Conservation (phyloP, 2,888 invertebrate species). For the Tenthredo mesomela region DNA sequence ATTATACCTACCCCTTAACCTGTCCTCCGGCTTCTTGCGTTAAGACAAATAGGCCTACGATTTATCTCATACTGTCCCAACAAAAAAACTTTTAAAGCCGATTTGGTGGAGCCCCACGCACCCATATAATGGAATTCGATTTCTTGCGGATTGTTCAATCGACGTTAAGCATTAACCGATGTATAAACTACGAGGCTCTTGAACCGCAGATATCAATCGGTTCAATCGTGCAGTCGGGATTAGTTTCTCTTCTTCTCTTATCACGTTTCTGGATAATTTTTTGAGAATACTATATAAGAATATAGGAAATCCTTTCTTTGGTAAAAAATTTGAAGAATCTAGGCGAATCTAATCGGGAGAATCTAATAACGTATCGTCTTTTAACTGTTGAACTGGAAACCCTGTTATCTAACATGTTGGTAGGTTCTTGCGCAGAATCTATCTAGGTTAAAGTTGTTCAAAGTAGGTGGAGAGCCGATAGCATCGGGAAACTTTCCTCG, state of each 20-base stretch:
- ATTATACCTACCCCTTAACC: background rate
- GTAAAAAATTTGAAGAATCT: background rate
- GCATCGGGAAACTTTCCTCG: background rate
- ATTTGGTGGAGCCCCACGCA: background rate
- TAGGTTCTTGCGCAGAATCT: background rate
- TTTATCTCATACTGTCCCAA: conserved; percentile 31
- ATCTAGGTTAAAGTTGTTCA: conserved; percentile 39
- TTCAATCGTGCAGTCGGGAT: background rate
- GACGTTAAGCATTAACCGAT: background rate
- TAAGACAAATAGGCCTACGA: conserved; percentile 48
- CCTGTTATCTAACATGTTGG: background rate
- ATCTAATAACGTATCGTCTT: background rate
- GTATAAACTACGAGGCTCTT: background rate
- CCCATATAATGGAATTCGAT: conserved; percentile 41
- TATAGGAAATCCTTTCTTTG: background rate
- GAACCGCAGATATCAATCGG: background rate
- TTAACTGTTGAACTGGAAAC: background rate
- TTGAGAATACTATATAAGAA: too few relatives aligned
- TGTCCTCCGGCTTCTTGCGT: conserved; percentile 39
- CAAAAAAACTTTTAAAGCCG: conserved; percentile 36
- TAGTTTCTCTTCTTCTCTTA: background rate
- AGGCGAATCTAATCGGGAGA: background rate
- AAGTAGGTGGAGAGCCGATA: conserved; percentile 32
- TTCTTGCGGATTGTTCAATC: conserved; percentile 27
- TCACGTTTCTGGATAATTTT: background rate